Percentiles rank a stretch among this genome's conserved stretches.
These are phyloP conservation scores for Castor canadensis DNA, from an alignment of 2,113 vertebrate genomes.

Conservation along the genomic window DNA sequence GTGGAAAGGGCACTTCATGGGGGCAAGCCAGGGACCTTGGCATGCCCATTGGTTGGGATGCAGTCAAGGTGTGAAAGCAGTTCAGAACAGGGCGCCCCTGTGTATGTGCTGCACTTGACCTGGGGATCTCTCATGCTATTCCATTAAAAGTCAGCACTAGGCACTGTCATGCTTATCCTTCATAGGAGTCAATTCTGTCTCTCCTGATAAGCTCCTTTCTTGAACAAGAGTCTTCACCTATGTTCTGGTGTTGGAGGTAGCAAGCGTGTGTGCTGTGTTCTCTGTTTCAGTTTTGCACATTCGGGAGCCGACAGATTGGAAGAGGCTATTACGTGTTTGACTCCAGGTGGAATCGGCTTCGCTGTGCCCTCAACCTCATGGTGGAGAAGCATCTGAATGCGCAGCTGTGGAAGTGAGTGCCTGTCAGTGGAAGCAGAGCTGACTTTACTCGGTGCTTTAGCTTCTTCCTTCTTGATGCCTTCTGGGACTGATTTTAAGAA, in stretches of 20 bases:
- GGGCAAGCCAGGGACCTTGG: not conserved
- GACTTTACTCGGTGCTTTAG: not conserved
- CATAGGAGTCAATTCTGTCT: not conserved
- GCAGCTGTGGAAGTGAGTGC: constrained; percentile 96
- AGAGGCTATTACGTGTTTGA: constrained; percentile 96
- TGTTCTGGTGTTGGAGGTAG: rapidly evolving
- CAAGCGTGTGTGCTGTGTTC: constrained; percentile 38
- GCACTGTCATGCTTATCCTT: not conserved
- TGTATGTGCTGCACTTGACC: not conserved
- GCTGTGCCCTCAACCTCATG: constrained; percentile 95
- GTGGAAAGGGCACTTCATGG: not conserved
- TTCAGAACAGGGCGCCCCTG: not conserved
- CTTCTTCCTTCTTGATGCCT: not conserved
- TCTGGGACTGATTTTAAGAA: not conserved
- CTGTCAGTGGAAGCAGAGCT: not conserved
- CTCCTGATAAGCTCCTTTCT: not conserved
- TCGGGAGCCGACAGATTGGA: constrained; percentile 96
- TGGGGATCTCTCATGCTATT: not conserved
- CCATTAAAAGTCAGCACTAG: not conserved
- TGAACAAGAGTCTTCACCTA: not conserved
- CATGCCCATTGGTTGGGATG: rapidly evolving
- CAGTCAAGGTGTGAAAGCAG: not conserved
- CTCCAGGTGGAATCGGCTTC: constrained; percentile 95
- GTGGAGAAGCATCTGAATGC: constrained; percentile 98
- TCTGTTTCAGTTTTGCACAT: constrained; percentile 94